Percentiles rank a stretch among this genome's conserved stretches.
These are phyloP conservation scores for Odontesthes bonariensis DNA, from an alignment of 2,113 vertebrate species.

Conservation along the genomic window DNA sequence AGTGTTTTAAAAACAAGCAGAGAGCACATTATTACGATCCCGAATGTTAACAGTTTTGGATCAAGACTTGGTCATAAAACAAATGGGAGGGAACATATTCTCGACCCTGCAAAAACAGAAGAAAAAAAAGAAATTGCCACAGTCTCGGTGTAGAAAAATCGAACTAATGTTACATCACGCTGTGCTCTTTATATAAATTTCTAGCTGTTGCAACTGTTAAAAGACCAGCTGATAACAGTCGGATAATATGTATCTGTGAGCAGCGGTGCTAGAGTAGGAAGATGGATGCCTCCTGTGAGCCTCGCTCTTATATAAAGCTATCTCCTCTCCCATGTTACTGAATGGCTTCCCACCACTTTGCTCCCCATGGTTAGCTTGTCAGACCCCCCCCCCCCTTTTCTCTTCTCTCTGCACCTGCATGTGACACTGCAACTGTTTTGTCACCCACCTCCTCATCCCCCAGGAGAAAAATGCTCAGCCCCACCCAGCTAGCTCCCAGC, in stretches of 20 bases:
- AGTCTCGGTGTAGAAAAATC: slow-evolving; percentile 7
- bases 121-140: background rate
- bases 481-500: slow-evolving; percentile 71
- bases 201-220: slow-evolving; percentile 30
- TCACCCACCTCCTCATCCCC: slow-evolving; percentile 62
- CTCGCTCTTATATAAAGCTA: slow-evolving; percentile 64
- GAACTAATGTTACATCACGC: slow-evolving; percentile 5
- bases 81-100: background rate
- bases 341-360: slow-evolving; percentile 61
- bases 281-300: slow-evolving; percentile 57
- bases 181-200: slow-evolving; percentile 41
- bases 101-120: background rate
- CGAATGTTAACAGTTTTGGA: background rate
- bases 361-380: slow-evolving; percentile 63
- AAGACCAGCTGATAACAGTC: slow-evolving; percentile 42
- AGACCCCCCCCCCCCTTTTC: slow-evolving; percentile 68
- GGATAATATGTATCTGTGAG: slow-evolving; percentile 57
- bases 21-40: background rate
- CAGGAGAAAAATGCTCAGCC: slow-evolving; percentile 48
- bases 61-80: slow-evolving; percentile 2
- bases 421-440: slow-evolving; percentile 74
- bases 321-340: slow-evolving; percentile 53
- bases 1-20: background rate
- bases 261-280: slow-evolving; percentile 25
- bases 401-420: slow-evolving; percentile 63